Conservation (phyloP, 2,797 vertebrate species). For the Heterohyrax brucei region DNA sequence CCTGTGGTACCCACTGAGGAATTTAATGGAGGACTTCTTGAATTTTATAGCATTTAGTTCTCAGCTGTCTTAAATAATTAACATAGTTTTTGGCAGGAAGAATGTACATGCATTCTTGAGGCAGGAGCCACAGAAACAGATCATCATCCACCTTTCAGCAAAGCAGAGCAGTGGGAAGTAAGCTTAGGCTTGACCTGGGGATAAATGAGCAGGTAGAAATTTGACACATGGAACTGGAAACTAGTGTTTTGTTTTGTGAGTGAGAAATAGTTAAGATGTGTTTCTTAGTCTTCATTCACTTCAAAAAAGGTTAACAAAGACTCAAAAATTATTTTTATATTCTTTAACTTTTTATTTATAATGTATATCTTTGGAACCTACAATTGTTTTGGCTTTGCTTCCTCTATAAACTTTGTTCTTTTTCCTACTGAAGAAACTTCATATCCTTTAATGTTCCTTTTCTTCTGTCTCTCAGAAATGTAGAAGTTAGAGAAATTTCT, state of each 20-base stretch:
- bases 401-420: constrained; percentile 1
- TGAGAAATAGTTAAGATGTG: constrained; percentile 3
- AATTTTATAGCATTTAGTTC: constrained; percentile 62
- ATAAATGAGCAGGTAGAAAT: constrained; percentile 62
- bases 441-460: not conserved
- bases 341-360: not conserved
- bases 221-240: constrained; percentile 18
- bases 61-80: constrained; percentile 69
- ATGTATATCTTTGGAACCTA: not conserved
- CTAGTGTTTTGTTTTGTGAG: constrained; percentile 22
- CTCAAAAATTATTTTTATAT: constrained; percentile 44
- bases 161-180: constrained; percentile 52
- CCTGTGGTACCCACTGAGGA: not conserved
- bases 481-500: not conserved
- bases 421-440: not conserved
- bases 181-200: constrained; percentile 61
- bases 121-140: constrained; percentile 57
- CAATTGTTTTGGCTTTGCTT: not conserved
- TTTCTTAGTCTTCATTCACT: constrained; percentile 64
- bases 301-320: constrained; percentile 27
- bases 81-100: constrained; percentile 76
- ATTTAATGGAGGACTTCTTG: constrained; percentile 34
- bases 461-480: not conserved
- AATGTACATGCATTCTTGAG: constrained; percentile 67
- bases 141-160: constrained; percentile 63